A percentile compares a stretch with the other conserved stretches of the same genome.
These are phyloP conservation scores for Piaya cayana DNA, from an alignment of 2,113 vertebrate species.

Conservation along the genomic window DNA sequence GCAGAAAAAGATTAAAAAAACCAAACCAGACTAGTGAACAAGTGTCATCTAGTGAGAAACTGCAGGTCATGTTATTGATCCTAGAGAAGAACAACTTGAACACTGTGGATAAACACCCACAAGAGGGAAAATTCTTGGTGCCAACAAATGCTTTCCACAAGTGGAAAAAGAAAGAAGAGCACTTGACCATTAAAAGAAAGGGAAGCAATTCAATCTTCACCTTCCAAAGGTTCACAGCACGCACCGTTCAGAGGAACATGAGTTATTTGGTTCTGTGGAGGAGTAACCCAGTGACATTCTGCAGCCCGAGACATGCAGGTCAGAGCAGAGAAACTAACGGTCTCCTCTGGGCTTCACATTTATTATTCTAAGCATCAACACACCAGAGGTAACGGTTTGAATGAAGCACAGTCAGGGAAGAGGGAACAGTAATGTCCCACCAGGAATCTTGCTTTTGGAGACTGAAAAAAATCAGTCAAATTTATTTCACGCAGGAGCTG, in stretches of 20 bases:
- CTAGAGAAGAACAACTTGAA: background rate
- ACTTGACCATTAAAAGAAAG: background rate
- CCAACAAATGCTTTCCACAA: background rate
- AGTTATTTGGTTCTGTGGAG: background rate
- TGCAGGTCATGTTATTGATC: background rate
- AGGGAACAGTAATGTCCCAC: background rate
- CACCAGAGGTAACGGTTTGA: background rate
- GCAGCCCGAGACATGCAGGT: rapidly evolving
- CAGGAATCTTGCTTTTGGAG: background rate
- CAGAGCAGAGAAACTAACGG: background rate
- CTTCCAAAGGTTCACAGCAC: background rate
- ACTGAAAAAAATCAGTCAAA: background rate
- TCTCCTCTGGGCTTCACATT: background rate
- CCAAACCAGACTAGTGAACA: background rate
- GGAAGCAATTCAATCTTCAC: background rate
- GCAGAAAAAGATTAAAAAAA: background rate
- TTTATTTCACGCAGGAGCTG: background rate
- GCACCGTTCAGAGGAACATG: background rate
- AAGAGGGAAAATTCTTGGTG: background rate
- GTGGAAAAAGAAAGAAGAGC: background rate
- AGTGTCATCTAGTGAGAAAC: background rate
- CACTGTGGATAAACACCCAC: background rate
- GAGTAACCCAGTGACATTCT: background rate
- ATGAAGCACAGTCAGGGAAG: rapidly evolving
- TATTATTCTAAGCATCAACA: background rate